These are phyloP conservation scores for Campylorhamphus procurvoides DNA, from an alignment of 2,113 vertebrate species.

Conservation along the genomic window DNA sequence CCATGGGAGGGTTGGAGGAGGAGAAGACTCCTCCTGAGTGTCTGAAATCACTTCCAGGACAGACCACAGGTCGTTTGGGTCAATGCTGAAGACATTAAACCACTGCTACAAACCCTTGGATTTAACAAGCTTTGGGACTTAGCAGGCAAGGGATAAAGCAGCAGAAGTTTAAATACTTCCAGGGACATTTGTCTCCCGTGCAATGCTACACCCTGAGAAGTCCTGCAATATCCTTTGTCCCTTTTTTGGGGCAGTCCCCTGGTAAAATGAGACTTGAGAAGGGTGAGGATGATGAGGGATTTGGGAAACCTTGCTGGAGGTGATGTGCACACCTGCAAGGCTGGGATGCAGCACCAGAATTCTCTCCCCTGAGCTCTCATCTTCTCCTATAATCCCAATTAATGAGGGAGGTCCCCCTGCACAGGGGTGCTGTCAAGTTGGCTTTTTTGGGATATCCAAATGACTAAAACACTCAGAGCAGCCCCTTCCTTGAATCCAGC, in stretches of 20 bases:
- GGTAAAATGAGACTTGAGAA: not conserved
- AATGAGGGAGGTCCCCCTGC: not conserved
- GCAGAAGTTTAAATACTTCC: not conserved
- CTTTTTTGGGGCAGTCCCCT: not conserved
- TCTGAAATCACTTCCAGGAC: not conserved
- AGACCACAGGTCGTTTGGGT: not conserved
- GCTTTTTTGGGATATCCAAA: not conserved
- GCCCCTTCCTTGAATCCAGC: not conserved
- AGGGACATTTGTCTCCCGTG: not conserved
- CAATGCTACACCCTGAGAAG: not conserved
- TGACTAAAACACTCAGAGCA: not conserved
- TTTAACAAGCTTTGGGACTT: conserved; percentile 31
- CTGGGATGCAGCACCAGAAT: not conserved
- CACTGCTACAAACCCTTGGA: not conserved
- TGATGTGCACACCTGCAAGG: not conserved
- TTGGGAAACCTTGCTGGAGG: not conserved
- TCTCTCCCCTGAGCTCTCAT: not conserved
- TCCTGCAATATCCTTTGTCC: not conserved
- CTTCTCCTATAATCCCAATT: not conserved
- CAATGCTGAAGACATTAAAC: not conserved
- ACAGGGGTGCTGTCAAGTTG: not conserved
- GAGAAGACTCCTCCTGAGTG: not conserved
- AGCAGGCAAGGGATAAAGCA: not conserved
- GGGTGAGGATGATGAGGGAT: not conserved
- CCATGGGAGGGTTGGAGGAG: not conserved